Evolutionary conservation across 2,888 invertebrate genomes (phyloP).

Genomic region (Byasa hedistus): DNA sequence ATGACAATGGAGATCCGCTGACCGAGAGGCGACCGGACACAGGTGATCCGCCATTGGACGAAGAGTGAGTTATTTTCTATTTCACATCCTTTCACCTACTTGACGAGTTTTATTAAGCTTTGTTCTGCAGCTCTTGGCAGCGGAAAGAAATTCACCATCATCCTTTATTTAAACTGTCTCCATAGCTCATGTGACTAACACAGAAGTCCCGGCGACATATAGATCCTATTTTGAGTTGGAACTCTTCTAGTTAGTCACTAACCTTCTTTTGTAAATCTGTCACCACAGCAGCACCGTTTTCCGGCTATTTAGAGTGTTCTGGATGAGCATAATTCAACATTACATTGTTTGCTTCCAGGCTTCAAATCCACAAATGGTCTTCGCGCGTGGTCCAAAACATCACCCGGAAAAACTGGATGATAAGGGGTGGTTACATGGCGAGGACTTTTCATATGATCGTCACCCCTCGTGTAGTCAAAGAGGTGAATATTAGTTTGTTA

Average conservation of each 20-base stretch:
- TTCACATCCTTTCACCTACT: neutral
- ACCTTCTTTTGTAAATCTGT: no score
- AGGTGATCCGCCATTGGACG: slow-evolving; percentile 93
- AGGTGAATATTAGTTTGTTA: slow-evolving; percentile 83
- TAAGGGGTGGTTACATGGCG: slow-evolving; percentile 86
- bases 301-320: no score
- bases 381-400: slow-evolving; percentile 90
- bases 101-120: no score
- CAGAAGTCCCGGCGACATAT: no score
- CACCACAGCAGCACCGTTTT: no score
- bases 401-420: slow-evolving; percentile 86
- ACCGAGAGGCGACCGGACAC: slow-evolving; percentile 89
- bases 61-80: slow-evolving; percentile 82
- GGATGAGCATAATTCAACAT: no score
- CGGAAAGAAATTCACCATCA: no score
- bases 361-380: slow-evolving; percentile 97
- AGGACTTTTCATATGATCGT: slow-evolving; percentile 92
- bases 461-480: slow-evolving; percentile 92
- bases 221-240: no score
- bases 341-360: slow-evolving; percentile 64
- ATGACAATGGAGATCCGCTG: slow-evolving; percentile 92
- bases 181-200: no score
- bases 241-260: no score
- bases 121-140: no score
- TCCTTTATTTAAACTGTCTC: no score